Percentiles rank a stretch among this genome's conserved stretches.
Evolutionary conservation across 2,888 invertebrate genomes (phyloP).

Genomic region (Euzetes globulus): DNA sequence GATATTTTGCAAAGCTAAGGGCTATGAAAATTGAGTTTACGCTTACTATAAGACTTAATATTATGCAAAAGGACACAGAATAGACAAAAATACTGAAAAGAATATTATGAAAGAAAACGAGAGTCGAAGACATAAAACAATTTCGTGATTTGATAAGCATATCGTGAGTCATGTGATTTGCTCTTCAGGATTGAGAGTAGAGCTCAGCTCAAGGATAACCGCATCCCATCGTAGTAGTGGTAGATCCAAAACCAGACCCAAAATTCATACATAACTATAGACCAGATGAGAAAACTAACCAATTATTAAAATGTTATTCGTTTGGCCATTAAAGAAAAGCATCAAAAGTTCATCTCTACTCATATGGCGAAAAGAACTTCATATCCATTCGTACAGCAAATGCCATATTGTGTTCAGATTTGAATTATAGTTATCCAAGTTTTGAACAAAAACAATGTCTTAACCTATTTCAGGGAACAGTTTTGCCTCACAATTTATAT

Average conservation of each 20-base stretch:
- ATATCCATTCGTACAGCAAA: neutral
- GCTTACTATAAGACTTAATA: neutral
- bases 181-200: neutral
- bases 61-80: neutral
- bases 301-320: neutral
- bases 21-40: neutral
- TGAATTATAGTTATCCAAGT: neutral
- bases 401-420: neutral
- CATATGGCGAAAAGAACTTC: neutral
- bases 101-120: neutral
- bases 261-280: neutral
- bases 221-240: neutral
- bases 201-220: constrained; percentile 15
- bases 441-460: neutral
- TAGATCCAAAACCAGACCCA: neutral
- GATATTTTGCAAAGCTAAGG: neutral
- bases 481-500: neutral
- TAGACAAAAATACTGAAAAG: neutral
- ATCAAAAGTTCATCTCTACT: neutral
- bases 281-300: neutral
- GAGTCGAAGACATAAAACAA: neutral
- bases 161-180: constrained; percentile 22
- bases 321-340: neutral
- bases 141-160: constrained; percentile 2
- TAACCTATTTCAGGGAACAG: neutral